phyloP scores from a whole-genome alignment of 2,888 invertebrate genomes.

The Noctua janthe region DNA sequence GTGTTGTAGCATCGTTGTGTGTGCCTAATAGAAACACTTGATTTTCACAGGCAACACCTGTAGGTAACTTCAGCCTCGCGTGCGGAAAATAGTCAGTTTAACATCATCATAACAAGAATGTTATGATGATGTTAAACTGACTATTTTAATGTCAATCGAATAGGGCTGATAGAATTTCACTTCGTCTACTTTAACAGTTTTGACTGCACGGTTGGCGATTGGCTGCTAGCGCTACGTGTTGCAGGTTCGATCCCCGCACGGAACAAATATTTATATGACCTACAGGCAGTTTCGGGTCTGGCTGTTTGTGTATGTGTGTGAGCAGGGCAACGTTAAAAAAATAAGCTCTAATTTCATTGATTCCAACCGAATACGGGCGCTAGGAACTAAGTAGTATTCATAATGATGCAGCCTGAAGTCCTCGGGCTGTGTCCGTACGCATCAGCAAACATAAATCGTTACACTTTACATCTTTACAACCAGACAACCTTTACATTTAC shows the following conservation, averaged over 20 bases:
- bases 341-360: background rate
- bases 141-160: too few species aligned
- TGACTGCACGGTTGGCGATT: too few species aligned
- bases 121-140: too few species aligned
- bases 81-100: background rate
- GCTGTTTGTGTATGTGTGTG: too few species aligned
- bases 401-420: constrained; percentile 26
- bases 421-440: constrained; percentile 20
- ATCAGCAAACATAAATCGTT: constrained; percentile 52
- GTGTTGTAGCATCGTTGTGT: background rate
- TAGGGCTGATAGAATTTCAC: too few species aligned
- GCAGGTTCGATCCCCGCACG: too few species aligned
- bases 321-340: too few species aligned
- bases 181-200: too few species aligned
- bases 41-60: background rate
- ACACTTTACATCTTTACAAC: constrained; percentile 60
- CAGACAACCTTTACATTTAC: constrained; percentile 61
- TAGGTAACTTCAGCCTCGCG: background rate
- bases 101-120: background rate
- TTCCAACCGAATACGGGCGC: constrained; percentile 52
- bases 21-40: background rate
- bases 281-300: too few species aligned
- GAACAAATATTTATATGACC: too few species aligned
- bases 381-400: constrained; percentile 29
- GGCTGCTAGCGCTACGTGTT: too few species aligned